Percentiles rank a stretch among this genome's conserved stretches.
Conservation (phyloP, 23 tunicate species). For the Clavelina lepadiformis region DNA sequence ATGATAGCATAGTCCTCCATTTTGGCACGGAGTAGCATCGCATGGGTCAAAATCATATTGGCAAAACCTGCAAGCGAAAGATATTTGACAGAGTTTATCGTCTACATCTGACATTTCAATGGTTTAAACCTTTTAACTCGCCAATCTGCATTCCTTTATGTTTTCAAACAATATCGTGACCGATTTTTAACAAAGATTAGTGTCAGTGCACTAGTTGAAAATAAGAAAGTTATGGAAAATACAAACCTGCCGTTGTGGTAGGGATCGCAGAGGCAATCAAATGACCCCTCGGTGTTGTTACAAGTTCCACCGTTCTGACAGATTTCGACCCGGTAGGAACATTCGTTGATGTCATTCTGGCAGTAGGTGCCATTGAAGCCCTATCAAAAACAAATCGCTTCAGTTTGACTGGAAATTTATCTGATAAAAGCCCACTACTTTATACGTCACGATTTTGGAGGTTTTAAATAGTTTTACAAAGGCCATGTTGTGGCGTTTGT, state of each 20-base stretch:
- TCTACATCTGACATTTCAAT: conserved; percentile 2
- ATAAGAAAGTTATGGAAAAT: too few species aligned
- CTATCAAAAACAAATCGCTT: conserved; percentile 17
- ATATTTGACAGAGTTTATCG: background rate
- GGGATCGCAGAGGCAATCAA: conserved; percentile 49
- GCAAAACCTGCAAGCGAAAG: conserved; percentile 28
- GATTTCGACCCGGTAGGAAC: background rate
- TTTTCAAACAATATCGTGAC: too few species aligned
- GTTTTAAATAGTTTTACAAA: too few species aligned
- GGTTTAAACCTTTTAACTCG: too few species aligned
- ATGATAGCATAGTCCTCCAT: conserved; percentile 42
- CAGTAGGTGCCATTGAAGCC: conserved; percentile 38
- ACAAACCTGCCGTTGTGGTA: conserved; percentile 64
- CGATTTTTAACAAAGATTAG: too few species aligned
- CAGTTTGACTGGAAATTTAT: too few species aligned
- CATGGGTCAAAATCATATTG: conserved; percentile 42
- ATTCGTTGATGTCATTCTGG: conserved; percentile 51
- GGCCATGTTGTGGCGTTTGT: too few species aligned
- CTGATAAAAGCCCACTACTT: too few species aligned
- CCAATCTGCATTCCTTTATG: too few species aligned
- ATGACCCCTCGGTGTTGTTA: conserved; percentile 51
- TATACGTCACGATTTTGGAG: too few species aligned
- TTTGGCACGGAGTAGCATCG: conserved; percentile 27
- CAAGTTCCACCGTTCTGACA: conserved; percentile 48
- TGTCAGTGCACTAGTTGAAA: too few species aligned